phyloP scores from a whole-genome alignment of 2,888 invertebrate genomes.

The Ophraella communa region DNA sequence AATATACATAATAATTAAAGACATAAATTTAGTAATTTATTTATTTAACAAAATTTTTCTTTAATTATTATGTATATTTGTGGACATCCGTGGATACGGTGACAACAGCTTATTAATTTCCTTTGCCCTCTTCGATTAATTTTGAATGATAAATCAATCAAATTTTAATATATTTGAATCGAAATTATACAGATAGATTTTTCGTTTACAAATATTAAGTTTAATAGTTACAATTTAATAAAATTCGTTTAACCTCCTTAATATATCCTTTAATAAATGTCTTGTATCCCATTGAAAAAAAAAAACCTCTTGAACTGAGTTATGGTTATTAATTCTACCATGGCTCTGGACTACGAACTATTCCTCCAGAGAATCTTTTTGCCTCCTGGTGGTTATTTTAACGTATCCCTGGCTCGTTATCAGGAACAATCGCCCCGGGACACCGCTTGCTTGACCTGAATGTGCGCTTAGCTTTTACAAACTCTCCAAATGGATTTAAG shows the following conservation, averaged over 20 bases:
- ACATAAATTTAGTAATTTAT: no score
- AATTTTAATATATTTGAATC: no score
- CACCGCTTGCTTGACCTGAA: constrained; percentile 51
- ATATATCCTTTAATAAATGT: constrained; percentile 3
- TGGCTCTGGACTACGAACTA: constrained; percentile 27
- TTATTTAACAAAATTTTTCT: no score
- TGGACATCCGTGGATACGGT: no score
- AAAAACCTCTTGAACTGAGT: constrained; percentile 46
- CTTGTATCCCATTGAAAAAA: constrained; percentile 28
- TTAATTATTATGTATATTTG: no score
- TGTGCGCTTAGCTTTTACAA: constrained; percentile 44
- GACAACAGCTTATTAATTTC: no score
- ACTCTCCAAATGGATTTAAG: constrained; percentile 44
- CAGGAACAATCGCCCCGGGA: constrained; percentile 56
- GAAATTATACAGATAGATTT: no score
- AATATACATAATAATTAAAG: no score
- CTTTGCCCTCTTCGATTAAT: no score
- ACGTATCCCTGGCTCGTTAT: constrained; percentile 52
- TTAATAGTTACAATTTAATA: neutral
- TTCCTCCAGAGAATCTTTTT: constrained; percentile 50
- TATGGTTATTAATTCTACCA: constrained; percentile 53
- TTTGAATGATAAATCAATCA: no score
- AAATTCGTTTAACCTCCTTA: neutral
- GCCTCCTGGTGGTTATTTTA: constrained; percentile 52
- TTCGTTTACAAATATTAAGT: neutral